Percentiles rank a stretch among this genome's conserved stretches.
These are phyloP conservation scores for Seriola rivoliana DNA, from an alignment of 2,113 vertebrate genomes.

Conservation along the genomic window DNA sequence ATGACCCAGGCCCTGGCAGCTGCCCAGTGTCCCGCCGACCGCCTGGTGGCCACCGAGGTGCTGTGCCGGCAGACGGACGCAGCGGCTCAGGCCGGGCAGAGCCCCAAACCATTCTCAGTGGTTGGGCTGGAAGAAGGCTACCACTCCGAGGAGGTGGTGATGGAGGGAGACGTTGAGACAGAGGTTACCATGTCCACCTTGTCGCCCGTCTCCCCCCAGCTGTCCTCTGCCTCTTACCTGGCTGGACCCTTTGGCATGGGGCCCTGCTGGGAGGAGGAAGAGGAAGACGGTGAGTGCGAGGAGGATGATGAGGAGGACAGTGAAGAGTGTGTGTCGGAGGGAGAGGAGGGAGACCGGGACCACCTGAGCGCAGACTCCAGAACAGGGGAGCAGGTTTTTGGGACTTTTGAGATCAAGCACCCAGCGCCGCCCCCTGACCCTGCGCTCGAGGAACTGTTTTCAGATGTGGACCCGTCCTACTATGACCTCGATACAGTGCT, in stretches of 20 bases:
- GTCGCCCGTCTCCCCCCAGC: constrained; percentile 75
- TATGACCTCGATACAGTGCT: constrained; percentile 96
- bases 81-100: constrained; percentile 86
- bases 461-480: constrained; percentile 94
- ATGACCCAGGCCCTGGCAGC: constrained; percentile 85
- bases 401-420: constrained; percentile 92
- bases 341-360: constrained; percentile 75
- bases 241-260: constrained; percentile 81
- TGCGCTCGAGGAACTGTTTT: constrained; percentile 92
- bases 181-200: constrained; percentile 79
- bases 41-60: constrained; percentile 94
- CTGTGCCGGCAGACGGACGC: constrained; percentile 88
- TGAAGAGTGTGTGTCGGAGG: constrained; percentile 88
- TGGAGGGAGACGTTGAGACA: constrained; percentile 85
- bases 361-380: constrained; percentile 79
- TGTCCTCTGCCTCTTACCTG: constrained; percentile 76
- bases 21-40: constrained; percentile 88
- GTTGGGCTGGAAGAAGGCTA: constrained; percentile 83
- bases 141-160: constrained; percentile 84
- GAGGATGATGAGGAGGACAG: constrained; percentile 87
- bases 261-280: constrained; percentile 89
- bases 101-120: constrained; percentile 81
- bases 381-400: constrained; percentile 94
- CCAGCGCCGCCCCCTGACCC: constrained; percentile 85
- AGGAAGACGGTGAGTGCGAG: constrained; percentile 85